Conservation (phyloP, 2,113 vertebrate genomes). For the Rostratula benghalensis region DNA sequence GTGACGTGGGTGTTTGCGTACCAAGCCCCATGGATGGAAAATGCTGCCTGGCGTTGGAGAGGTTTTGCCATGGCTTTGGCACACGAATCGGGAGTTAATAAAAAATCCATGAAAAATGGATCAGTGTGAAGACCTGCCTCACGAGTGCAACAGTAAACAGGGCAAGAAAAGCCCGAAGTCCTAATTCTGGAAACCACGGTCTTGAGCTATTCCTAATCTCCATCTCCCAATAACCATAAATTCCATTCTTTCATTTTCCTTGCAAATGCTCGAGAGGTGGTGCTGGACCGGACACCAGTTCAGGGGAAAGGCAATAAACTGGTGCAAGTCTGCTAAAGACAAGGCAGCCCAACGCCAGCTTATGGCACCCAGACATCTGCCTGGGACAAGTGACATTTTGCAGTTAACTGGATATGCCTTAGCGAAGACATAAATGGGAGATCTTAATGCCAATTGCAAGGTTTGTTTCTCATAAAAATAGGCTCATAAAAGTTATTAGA, state of each 20-base stretch:
- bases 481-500: slow-evolving; percentile 36
- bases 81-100: neutral
- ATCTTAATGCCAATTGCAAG: slow-evolving; percentile 25
- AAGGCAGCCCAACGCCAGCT: neutral
- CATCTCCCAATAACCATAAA: neutral
- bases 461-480: slow-evolving; percentile 39
- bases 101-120: neutral
- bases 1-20: neutral
- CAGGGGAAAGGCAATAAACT: neutral
- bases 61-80: neutral
- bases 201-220: neutral
- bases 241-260: neutral
- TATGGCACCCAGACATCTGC: neutral
- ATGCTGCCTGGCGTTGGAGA: neutral
- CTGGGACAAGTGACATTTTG: slow-evolving; percentile 3
- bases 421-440: neutral
- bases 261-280: neutral
- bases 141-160: neutral
- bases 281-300: neutral
- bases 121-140: neutral
- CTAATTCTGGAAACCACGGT: neutral
- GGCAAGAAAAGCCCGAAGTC: neutral
- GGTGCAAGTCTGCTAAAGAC: neutral
- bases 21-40: neutral
- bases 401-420: slow-evolving; percentile 22